Evolutionary conservation across 2,888 invertebrate genomes (phyloP).

Genomic region (Eucriotettix oculatus): DNA sequence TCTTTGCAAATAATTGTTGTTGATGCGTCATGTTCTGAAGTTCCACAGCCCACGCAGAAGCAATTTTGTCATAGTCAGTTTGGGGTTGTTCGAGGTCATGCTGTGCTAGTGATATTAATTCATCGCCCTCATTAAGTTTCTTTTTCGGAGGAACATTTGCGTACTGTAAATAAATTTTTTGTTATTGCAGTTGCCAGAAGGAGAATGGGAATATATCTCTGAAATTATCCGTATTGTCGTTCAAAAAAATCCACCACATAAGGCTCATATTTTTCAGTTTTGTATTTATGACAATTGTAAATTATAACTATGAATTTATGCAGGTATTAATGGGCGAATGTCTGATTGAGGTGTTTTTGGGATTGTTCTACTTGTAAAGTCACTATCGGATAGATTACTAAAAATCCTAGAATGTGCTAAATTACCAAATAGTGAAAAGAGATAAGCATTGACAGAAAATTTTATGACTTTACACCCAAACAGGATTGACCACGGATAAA

Average conservation of each 20-base stretch:
- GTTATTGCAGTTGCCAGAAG: background rate
- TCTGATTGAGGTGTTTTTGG: background rate
- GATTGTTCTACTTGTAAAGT: background rate
- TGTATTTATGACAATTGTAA: background rate
- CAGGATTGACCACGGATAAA: too few relatives aligned
- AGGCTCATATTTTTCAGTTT: background rate
- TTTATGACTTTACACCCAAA: too few relatives aligned
- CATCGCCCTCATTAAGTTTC: background rate
- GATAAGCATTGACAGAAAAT: background rate
- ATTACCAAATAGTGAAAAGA: background rate
- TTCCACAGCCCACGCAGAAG: slow-evolving; percentile 8
- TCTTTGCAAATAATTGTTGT: slow-evolving; percentile 10
- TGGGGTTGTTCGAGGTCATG: background rate
- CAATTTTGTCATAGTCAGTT: slow-evolving; percentile 4
- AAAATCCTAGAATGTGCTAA: background rate
- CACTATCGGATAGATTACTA: background rate
- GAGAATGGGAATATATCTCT: background rate
- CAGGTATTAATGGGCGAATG: background rate
- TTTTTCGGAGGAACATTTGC: background rate
- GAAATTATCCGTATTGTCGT: background rate
- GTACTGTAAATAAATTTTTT: too few relatives aligned
- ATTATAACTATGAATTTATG: background rate
- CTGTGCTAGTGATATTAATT: background rate
- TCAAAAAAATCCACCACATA: background rate
- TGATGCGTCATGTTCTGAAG: slow-evolving; percentile 7